phyloP scores from a whole-genome alignment of 2,113 vertebrate genomes.

The Asarcornis scutulata region DNA sequence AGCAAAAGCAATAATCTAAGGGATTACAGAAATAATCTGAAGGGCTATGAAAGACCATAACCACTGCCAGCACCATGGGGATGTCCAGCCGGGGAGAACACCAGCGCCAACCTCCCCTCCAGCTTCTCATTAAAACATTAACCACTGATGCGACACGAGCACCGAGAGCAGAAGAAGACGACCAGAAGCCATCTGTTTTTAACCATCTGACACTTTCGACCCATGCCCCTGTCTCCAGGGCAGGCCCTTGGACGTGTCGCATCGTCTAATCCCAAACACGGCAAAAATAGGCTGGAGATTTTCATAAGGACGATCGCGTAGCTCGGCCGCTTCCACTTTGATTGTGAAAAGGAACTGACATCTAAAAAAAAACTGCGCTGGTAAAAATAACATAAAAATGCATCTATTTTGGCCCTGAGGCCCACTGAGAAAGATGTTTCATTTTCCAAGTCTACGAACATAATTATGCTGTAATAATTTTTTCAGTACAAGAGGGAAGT shows the following conservation, averaged over 20 bases:
- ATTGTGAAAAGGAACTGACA: not conserved
- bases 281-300: not conserved
- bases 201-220: not conserved
- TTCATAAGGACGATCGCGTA: not conserved
- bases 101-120: not conserved
- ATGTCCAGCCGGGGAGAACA: not conserved
- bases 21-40: not conserved
- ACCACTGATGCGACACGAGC: not conserved
- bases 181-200: not conserved
- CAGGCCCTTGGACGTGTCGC: not conserved
- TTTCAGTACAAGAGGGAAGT: not conserved
- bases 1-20: not conserved
- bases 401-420: not conserved
- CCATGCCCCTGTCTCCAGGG: not conserved
- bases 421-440: not conserved
- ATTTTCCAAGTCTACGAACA: not conserved
- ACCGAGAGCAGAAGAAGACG: not conserved
- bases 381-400: constrained; percentile 37
- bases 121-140: not conserved
- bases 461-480: not conserved
- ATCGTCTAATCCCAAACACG: not conserved
- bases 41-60: not conserved
- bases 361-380: not conserved
- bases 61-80: not conserved
- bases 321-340: not conserved